Evolutionary conservation across 2,888 invertebrate genomes (phyloP), one percentile per base, ranked within the genome.

Genomic region (Drosophila borealis): DNA sequence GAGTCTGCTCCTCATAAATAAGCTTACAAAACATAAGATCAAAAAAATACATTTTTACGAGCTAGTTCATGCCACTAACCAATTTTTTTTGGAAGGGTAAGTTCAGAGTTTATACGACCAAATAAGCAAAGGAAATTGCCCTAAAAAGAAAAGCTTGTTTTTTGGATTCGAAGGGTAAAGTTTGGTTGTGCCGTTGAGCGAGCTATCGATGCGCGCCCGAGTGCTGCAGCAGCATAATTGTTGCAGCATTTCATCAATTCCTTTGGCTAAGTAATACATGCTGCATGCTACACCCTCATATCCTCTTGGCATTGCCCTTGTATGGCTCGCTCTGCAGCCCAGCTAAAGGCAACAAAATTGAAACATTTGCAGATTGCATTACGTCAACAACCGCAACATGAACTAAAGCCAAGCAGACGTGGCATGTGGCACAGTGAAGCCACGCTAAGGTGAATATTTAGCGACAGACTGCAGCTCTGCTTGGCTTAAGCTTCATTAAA

Each of bases 321-420:
- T 46, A 36, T 59, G 29, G 36, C 25, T 50, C 29, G 25, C 37
- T 36, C 29, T 14, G 29, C 21, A 10, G 29, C 29, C 29, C 19
- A 29, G 56, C 46, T 29, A 39, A 53, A 10, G 46, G 42, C 65
- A 69, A 36, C 39, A 25, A 45, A 68, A 80, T 54, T 71, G 74
- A 66, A 83, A 68, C 67, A 86, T 86, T 75, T 81, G 64, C 60
- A 62, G 72, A 80, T 80, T 80, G 53, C 64, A 80, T 80, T 80
- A 80, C 78, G 51, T 65, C 69, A 80, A 70, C 45, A 67, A 64
- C 59, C 62, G 59, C 62, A 72, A 63, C 39, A 61, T 57, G 36
- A 61, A 21, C 46, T 37, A 25, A 42, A n/a, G 19, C 13, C 29
- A 11, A 55, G 29, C 36, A 44, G 29, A 29, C 41, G 34, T 51